These are phyloP conservation scores for human (Homo sapiens) DNA, from an alignment of 2,113 vertebrate species.

Conservation along the genomic window DNA sequence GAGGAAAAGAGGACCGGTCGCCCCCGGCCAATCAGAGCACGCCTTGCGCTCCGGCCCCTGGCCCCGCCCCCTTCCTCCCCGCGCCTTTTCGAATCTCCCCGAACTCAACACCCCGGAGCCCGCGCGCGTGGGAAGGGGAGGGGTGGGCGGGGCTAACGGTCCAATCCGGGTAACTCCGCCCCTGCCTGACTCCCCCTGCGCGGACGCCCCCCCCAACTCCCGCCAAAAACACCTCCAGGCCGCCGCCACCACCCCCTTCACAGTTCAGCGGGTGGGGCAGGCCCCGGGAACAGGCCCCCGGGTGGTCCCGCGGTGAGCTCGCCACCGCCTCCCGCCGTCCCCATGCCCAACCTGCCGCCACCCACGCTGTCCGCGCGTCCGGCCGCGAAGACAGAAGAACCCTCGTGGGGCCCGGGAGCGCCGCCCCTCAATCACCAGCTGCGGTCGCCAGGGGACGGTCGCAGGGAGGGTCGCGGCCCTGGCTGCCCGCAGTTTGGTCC, in stretches of 20 bases:
- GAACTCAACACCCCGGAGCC: constrained; percentile 76
- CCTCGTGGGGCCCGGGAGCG: background rate
- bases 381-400: background rate
- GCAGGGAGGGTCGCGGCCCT: background rate
- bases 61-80: constrained; percentile 75
- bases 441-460: too few relatives aligned
- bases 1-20: background rate
- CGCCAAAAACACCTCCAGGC: constrained; percentile 67
- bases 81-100: constrained; percentile 81
- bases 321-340: background rate
- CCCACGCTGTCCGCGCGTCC: background rate
- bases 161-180: constrained; percentile 78
- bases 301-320: background rate
- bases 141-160: constrained; percentile 79
- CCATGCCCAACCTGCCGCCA: background rate
- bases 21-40: constrained; percentile 66
- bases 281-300: background rate
- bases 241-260: background rate
- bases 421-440: background rate
- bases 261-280: background rate
- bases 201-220: constrained; percentile 1
- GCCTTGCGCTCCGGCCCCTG: background rate
- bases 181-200: background rate
- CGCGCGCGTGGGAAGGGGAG: constrained; percentile 76
- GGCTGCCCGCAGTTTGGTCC: background rate